Conservation (phyloP, 2,888 invertebrate species). For the Liodrosophila aerea region DNA sequence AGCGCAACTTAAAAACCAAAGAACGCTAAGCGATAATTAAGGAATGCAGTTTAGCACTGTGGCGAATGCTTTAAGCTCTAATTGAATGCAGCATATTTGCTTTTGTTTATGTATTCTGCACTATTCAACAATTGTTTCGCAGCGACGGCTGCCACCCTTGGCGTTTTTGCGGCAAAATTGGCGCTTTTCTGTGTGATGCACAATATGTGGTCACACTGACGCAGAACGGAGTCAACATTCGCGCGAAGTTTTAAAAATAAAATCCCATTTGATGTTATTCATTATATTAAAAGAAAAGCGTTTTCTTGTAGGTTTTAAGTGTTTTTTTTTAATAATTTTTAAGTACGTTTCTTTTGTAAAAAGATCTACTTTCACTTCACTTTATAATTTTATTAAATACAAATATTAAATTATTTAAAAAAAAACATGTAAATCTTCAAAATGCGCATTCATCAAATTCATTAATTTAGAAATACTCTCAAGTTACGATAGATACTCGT, state of each 20-base stretch:
- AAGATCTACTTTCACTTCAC: constrained; percentile 54
- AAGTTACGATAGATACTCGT: constrained; percentile 45
- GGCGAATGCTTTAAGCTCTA: constrained; percentile 30
- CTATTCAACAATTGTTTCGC: too few relatives aligned
- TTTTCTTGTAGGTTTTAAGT: constrained; percentile 23
- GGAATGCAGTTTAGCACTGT: constrained; percentile 55
- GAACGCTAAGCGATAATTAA: constrained; percentile 44
- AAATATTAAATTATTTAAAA: constrained; percentile 70
- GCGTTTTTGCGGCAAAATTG: too few relatives aligned
- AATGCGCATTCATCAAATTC: constrained; percentile 66
- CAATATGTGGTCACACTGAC: too few relatives aligned
- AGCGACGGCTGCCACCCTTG: too few relatives aligned
- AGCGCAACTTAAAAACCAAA: constrained; percentile 33
- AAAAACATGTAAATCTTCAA: constrained; percentile 74
- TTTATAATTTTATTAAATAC: constrained; percentile 53
- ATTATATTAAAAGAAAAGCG: background rate
- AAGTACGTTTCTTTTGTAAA: constrained; percentile 69
- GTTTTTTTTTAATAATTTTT: constrained; percentile 64
- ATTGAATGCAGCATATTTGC: constrained; percentile 38
- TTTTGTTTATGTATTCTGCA: constrained; percentile 48
- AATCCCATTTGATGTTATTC: too few relatives aligned
- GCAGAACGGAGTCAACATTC: too few relatives aligned
- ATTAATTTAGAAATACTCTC: constrained; percentile 71
- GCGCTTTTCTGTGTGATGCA: too few relatives aligned
- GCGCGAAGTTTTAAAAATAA: too few relatives aligned